Evolutionary conservation across 2,113 vertebrate genomes (phyloP).

Genomic region (Hippocampus guttulatus): DNA sequence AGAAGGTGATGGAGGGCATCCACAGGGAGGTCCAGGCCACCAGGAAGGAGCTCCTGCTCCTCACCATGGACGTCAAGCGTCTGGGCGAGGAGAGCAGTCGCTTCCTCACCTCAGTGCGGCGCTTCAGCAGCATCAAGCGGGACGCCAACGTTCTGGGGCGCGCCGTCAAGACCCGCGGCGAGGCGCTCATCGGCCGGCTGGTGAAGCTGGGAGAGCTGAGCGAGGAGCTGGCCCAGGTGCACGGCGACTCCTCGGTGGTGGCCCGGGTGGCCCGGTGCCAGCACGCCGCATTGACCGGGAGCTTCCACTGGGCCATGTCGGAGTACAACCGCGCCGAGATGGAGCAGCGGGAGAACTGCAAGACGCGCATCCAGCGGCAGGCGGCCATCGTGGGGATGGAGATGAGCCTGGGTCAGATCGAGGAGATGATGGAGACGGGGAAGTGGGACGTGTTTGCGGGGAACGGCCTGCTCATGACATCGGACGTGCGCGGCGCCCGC

Average conservation of each 20-base stretch:
- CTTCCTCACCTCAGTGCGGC: slow-evolving; percentile 93
- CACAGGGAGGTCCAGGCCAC: slow-evolving; percentile 81
- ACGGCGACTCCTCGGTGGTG: slow-evolving; percentile 73
- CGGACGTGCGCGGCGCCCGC: slow-evolving; percentile 80
- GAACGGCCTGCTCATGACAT: slow-evolving; percentile 86
- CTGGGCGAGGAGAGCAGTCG: slow-evolving; percentile 88
- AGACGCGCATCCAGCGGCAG: slow-evolving; percentile 90
- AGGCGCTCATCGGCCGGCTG: slow-evolving; percentile 82
- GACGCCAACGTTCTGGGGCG: slow-evolving; percentile 87
- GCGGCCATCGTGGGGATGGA: slow-evolving; percentile 96
- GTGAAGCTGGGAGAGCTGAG: slow-evolving; percentile 72
- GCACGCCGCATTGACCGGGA: slow-evolving; percentile 73
- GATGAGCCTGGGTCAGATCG: slow-evolving; percentile 85
- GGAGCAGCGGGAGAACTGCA: slow-evolving; percentile 90
- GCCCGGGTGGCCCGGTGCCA: slow-evolving; percentile 82
- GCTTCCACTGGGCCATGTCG: slow-evolving; percentile 84
- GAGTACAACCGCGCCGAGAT: slow-evolving; percentile 88
- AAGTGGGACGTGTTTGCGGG: slow-evolving; percentile 90
- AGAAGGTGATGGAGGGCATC: slow-evolving; percentile 78
- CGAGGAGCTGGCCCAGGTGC: slow-evolving; percentile 71
- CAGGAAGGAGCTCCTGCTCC: slow-evolving; percentile 77
- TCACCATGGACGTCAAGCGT: slow-evolving; percentile 81
- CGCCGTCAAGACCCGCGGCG: slow-evolving; percentile 84
- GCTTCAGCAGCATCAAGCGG: slow-evolving; percentile 95
- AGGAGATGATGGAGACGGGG: slow-evolving; percentile 93